Conservation (phyloP, 1,140 invertebrate species). For the Drosophila athabasca region DNA sequence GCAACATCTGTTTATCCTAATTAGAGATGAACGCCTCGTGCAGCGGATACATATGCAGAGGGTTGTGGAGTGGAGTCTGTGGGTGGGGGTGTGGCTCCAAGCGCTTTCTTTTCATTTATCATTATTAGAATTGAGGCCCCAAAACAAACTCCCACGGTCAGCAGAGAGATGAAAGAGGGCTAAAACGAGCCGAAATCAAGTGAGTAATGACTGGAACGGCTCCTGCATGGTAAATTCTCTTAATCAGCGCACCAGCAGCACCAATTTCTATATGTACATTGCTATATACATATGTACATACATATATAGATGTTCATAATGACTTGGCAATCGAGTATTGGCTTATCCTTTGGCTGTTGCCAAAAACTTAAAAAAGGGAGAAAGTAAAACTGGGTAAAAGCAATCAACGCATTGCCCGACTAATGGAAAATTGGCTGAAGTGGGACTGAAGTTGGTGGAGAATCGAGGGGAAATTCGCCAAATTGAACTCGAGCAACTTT, state of each 20-base stretch:
- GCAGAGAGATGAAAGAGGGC: conserved; percentile 17
- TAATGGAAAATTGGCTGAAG: conserved; percentile 63
- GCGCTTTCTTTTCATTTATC: conserved; percentile 52
- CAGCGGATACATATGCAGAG: conserved; percentile 10
- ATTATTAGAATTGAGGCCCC: conserved; percentile 35
- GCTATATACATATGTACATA: too few relatives aligned
- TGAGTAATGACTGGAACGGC: conserved; percentile 38
- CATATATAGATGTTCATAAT: conserved; percentile 4
- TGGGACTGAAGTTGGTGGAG: not conserved
- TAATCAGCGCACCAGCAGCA: too few relatives aligned
- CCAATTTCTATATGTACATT: not conserved
- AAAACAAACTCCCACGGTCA: conserved; percentile 13
- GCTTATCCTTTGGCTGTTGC: conserved; percentile 2
- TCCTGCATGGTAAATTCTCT: conserved; percentile 31
- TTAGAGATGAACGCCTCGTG: conserved; percentile 59
- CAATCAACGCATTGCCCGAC: conserved; percentile 56
- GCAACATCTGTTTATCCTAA: conserved; percentile 80
- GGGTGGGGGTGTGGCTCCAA: conserved; percentile 9
- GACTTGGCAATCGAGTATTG: conserved; percentile 22
- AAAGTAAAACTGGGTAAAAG: conserved; percentile 21
- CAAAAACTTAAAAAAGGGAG: conserved; percentile 29
- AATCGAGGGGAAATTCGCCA: conserved; percentile 44
- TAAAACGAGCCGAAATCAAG: conserved; percentile 42
- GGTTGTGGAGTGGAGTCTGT: not conserved
- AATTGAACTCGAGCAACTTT: conserved; percentile 72